Conservation (phyloP, 2,888 invertebrate species). For the Pseudococcus viburni region DNA sequence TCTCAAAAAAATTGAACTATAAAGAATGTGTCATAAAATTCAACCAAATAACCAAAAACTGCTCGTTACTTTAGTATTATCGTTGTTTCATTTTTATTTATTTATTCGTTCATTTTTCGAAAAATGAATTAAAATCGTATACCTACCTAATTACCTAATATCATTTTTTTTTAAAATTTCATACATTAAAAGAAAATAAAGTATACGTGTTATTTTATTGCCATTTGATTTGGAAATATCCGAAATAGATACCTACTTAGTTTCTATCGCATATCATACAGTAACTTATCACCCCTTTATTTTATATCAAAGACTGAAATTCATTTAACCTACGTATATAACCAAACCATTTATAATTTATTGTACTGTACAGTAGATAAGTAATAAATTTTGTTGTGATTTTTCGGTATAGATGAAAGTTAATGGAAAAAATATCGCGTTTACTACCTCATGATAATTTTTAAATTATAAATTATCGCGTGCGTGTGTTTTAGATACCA, state of each 20-base stretch:
- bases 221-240: neutral
- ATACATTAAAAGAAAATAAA: neutral
- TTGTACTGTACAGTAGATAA: neutral
- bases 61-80: no score
- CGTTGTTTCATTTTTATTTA: no score
- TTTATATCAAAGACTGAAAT: conserved; percentile 24
- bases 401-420: neutral
- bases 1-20: no score
- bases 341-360: conserved; percentile 2
- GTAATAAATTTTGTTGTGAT: neutral
- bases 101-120: no score
- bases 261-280: neutral
- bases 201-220: neutral
- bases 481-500: neutral
- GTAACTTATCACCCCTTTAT: neutral
- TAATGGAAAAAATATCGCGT: neutral
- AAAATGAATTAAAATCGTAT: no score
- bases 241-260: neutral
- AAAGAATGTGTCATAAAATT: no score
- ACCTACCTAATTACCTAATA: no score
- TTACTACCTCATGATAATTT: neutral
- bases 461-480: neutral
- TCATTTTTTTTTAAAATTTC: no score
- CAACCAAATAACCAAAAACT: no score
- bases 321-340: neutral